A percentile compares a stretch with the other conserved stretches of the same genome.
Conservation (phyloP, 2,888 invertebrate species). For the Selenia dentaria region DNA sequence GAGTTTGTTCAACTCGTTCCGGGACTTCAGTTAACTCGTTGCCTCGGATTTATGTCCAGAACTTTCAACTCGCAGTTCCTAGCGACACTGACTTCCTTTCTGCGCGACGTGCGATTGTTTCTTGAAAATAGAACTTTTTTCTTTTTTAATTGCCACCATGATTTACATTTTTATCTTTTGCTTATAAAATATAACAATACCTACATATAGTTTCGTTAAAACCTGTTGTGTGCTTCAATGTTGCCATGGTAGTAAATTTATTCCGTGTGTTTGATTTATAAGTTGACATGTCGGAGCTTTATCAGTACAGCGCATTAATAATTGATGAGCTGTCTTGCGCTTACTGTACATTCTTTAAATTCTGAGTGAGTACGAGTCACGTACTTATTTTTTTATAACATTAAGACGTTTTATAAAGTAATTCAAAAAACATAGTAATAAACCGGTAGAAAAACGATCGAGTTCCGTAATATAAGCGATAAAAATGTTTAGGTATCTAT, state of each 20-base stretch:
- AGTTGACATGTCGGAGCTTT: constrained; percentile 27
- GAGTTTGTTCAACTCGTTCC: constrained; percentile 64
- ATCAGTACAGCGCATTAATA: constrained; percentile 30
- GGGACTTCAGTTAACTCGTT: constrained; percentile 71
- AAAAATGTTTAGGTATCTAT: constrained; percentile 58
- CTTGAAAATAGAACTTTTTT: constrained; percentile 46
- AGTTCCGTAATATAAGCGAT: constrained; percentile 49
- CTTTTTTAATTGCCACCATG: constrained; percentile 47
- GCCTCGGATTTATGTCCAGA: constrained; percentile 64
- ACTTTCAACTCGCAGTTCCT: constrained; percentile 64
- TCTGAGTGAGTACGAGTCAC: constrained; percentile 16
- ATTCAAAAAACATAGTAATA: constrained; percentile 47
- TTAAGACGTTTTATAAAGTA: too few species aligned
- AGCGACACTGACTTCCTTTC: constrained; percentile 66
- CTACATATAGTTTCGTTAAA: too few species aligned
- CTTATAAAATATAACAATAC: background rate
- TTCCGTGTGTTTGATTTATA: constrained; percentile 24
- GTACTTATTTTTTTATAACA: constrained; percentile 24
- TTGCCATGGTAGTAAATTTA: constrained; percentile 20
- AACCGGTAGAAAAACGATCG: constrained; percentile 49
- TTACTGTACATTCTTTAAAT: constrained; percentile 26
- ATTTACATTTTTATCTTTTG: constrained; percentile 17
- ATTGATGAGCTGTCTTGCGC: constrained; percentile 24
- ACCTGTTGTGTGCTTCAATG: constrained; percentile 17
- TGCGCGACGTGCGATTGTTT: constrained; percentile 54